Evolutionary conservation across 1,140 invertebrate species (phyloP).

Genomic region (Drosophila erecta): DNA sequence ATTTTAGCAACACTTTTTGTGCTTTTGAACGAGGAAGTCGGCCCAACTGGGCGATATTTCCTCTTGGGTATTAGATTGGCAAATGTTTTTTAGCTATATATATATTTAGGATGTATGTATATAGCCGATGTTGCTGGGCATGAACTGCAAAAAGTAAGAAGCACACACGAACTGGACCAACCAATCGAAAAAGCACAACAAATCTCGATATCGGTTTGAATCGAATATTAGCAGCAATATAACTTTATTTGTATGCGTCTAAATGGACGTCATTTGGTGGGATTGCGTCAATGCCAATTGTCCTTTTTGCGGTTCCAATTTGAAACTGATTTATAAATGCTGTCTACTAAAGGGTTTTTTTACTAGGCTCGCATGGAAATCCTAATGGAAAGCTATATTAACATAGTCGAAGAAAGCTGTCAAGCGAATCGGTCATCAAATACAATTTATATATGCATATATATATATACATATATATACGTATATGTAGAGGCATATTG

Average conservation of each 20-base stretch:
- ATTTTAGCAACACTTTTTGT: constrained; percentile 29
- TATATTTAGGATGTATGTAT: constrained; percentile 4
- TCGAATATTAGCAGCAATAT: background rate
- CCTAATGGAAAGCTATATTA: background rate
- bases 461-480: background rate
- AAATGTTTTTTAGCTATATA: constrained; percentile 15
- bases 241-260: background rate
- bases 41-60: background rate
- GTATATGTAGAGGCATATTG: background rate
- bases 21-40: background rate
- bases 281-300: background rate
- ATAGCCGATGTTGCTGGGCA: constrained; percentile 11
- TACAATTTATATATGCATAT: constrained; percentile 3
- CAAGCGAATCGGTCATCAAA: constrained; percentile 21
- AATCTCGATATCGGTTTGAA: constrained; percentile 4
- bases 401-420: constrained; percentile 2
- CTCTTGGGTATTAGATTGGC: background rate
- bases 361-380: constrained; percentile 11
- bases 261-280: background rate
- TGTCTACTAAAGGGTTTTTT: constrained; percentile 6
- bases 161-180: constrained; percentile 7
- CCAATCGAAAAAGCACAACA: constrained; percentile 4
- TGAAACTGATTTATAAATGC: constrained; percentile 16
- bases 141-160: background rate
- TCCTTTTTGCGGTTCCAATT: constrained; percentile 8